Base-by-base conservation (phyloP, 2,888 invertebrate species). In the Drymonia ruficornis region DNA sequence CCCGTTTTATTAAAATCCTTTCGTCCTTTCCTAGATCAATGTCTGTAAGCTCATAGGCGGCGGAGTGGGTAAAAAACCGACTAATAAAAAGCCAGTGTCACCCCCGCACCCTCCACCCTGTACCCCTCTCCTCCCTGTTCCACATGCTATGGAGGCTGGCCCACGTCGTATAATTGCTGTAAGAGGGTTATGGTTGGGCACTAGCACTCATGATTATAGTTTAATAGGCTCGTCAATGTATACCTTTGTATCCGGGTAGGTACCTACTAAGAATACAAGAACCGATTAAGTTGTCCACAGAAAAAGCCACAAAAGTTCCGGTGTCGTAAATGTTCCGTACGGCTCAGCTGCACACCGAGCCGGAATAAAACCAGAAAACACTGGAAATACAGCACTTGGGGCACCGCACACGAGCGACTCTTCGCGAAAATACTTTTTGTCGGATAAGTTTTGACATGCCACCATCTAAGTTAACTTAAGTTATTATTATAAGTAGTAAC, bases 41-140 rank as follows among this genome's bases (percentile, higher is more conserved):
- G 38, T 38, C 38, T 15, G 38, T n/a, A 38, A 44, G 53, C 50
- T 53, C 50, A 53, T 45, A 31, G 50, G 31, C 54, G 59, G 50
- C 28, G 23, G 1, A 28, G 31, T 38, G 44, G 36, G 50, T 54
- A 49, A 59, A 59, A n/a, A 59, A 50, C 23, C 13, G 45, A 59
- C 60, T 48, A 50, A 54, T 42, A 53, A 47, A 59, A 59, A 45
- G 34, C 52, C 18, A 36, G 50, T 18, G 5, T 11, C 44, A 31
- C 19, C 31, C 13, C 15, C 15, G 15, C 31, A 8, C 43, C 19
- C 31, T 9, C 15, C 23, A 1, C 44, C 7, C 31, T 18, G 7
- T 31, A 19, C 38, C 38, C 38, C 38, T 2, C 38, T 6, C 11
- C 38, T 11, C 31, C n/a, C n/a, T n/a, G n/a, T n/a, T n/a, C n/a